Evolutionary conservation across 2,888 invertebrate species (phyloP).

Genomic region (Drosophila silvestris): DNA sequence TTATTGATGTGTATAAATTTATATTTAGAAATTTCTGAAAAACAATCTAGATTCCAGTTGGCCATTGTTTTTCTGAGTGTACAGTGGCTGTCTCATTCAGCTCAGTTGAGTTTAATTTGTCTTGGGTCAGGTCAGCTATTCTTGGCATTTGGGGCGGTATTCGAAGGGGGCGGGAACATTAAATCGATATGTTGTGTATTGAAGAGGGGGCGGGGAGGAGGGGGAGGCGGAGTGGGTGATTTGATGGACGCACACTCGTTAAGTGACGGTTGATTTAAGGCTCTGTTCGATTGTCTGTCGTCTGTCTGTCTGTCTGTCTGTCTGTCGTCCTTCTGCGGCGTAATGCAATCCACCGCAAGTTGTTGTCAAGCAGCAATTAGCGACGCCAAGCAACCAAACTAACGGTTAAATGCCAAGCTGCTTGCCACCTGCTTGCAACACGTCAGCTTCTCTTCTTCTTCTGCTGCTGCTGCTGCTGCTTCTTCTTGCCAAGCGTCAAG

Average conservation of each 20-base stretch:
- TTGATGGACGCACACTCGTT: not conserved
- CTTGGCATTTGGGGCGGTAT: constrained; percentile 15
- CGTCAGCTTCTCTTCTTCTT: constrained; percentile 6
- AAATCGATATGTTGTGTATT: constrained; percentile 27
- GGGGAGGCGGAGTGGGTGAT: not conserved
- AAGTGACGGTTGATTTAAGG: constrained; percentile 5
- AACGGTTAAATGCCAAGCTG: constrained; percentile 5
- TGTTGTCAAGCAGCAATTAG: constrained; percentile 66
- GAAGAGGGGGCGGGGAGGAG: rapidly evolving
- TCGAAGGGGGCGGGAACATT: not conserved
- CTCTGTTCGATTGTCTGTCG: not conserved
- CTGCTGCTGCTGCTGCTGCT: not conserved
- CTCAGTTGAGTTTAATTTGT: not conserved
- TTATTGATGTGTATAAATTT: not conserved
- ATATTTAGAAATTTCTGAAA: not conserved
- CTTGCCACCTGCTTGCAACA: constrained; percentile 26
- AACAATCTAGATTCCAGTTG: not conserved
- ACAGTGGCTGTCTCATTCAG: not conserved
- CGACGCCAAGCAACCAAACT: constrained; percentile 26
- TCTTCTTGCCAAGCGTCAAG: constrained; percentile 23
- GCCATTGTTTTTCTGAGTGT: not conserved
- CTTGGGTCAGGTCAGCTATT: constrained; percentile 32
- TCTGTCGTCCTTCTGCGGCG: constrained; percentile 15
- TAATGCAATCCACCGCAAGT: constrained; percentile 75
- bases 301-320: not conserved